These are phyloP conservation scores for Scaptomyza hsui DNA, from an alignment of 1,140 invertebrate genomes.

Conservation along the genomic window DNA sequence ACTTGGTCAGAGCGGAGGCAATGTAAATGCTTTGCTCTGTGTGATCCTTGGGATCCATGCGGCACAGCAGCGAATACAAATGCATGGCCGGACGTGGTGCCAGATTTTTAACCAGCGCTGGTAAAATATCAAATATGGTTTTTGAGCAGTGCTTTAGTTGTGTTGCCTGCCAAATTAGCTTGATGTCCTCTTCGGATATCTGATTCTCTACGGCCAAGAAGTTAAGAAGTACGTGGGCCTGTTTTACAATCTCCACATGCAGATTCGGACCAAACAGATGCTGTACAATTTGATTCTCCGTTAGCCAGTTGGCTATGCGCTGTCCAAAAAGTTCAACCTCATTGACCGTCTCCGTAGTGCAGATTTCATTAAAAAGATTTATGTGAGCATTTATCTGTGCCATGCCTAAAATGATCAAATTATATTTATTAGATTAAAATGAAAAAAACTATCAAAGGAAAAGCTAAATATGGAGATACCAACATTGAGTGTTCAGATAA, in stretches of 20 bases:
- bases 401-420: constrained; percentile 86
- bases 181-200: constrained; percentile 95
- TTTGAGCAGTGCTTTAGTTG: constrained; percentile 97
- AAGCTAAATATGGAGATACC: no score
- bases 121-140: constrained; percentile 95
- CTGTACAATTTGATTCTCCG: constrained; percentile 95
- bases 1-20: constrained; percentile 94
- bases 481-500: no score
- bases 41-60: constrained; percentile 94
- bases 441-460: neutral
- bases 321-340: constrained; percentile 93
- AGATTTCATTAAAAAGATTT: constrained; percentile 94
- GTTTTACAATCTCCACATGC: constrained; percentile 97
- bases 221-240: constrained; percentile 96
- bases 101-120: constrained; percentile 94
- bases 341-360: constrained; percentile 92
- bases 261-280: constrained; percentile 98
- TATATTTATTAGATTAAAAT: no score
- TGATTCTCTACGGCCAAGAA: constrained; percentile 96
- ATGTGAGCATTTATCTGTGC: constrained; percentile 98
- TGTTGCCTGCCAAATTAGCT: constrained; percentile 96
- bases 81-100: constrained; percentile 94
- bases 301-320: constrained; percentile 93
- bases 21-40: constrained; percentile 96
- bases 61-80: constrained; percentile 92